Evolutionary conservation across 2,888 invertebrate species (phyloP).

Genomic region (Heteromyza rotundicornis): DNA sequence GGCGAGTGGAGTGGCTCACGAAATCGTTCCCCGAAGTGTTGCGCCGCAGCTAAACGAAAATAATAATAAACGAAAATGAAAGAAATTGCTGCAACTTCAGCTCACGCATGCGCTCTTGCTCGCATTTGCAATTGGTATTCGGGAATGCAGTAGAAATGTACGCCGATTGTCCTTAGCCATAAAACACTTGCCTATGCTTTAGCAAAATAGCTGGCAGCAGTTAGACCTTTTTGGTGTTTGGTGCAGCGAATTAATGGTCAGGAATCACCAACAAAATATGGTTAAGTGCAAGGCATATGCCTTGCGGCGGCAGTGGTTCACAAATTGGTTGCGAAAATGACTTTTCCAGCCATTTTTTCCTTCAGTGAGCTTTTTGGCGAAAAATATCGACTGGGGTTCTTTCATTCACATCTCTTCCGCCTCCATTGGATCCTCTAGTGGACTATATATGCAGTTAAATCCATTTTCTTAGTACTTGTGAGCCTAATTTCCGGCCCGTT

Average conservation of each 20-base stretch:
- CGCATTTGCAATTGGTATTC: neutral
- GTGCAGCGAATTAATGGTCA: neutral
- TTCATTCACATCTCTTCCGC: no score
- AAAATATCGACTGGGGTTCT: no score
- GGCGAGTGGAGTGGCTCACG: neutral
- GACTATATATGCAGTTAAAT: no score
- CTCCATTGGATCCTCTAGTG: no score
- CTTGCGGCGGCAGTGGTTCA: neutral
- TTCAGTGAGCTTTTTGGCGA: no score
- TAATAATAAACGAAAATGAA: neutral
- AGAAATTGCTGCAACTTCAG: neutral
- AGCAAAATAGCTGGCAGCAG: neutral
- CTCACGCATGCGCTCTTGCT: neutral
- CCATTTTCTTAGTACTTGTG: no score
- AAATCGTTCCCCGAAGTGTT: constrained; percentile 6
- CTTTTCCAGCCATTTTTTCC: no score
- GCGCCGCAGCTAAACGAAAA: neutral
- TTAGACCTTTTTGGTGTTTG: no score
- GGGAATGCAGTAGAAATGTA: neutral
- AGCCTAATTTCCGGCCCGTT: no score
- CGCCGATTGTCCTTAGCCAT: neutral
- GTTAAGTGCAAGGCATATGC: no score
- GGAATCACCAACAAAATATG: neutral
- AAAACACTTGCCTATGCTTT: neutral
- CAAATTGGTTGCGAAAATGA: no score